These are phyloP conservation scores for Caenorhabditis tropicalis DNA, from an alignment of 1,140 invertebrate genomes.

Conservation along the genomic window DNA sequence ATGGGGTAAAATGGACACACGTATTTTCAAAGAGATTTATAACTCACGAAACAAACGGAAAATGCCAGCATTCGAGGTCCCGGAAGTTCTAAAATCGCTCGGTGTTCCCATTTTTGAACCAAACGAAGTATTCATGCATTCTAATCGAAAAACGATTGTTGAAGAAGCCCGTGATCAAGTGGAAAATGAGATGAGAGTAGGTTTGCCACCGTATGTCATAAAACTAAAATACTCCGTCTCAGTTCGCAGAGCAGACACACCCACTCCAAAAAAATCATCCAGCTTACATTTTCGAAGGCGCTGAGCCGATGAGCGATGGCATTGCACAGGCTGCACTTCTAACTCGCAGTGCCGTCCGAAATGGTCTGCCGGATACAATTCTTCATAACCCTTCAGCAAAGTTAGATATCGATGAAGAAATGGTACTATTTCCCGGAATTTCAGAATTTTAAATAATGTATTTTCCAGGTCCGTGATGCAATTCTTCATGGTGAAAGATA, in stretches of 20 bases:
- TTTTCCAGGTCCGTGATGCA: slow-evolving; percentile 55
- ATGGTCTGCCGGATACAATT: slow-evolving; percentile 42
- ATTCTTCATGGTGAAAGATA: slow-evolving; percentile 69
- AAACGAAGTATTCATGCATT: slow-evolving; percentile 9
- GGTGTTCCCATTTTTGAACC: slow-evolving; percentile 12
- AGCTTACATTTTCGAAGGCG: slow-evolving; percentile 47
- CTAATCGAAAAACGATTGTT: background rate
- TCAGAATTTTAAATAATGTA: background rate
- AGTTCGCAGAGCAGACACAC: background rate
- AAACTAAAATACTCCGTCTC: background rate
- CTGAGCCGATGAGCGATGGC: slow-evolving; percentile 54
- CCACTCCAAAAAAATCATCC: slow-evolving; percentile 41
- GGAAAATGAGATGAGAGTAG: background rate
- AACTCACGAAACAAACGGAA: slow-evolving; percentile 53
- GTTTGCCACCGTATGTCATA: background rate
- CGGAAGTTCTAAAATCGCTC: slow-evolving; percentile 56
- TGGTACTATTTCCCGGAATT: background rate
- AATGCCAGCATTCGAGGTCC: slow-evolving; percentile 57
- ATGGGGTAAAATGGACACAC: slow-evolving; percentile 63
- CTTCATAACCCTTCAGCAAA: background rate
- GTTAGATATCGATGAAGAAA: slow-evolving; percentile 43
- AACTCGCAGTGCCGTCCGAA: slow-evolving; percentile 56
- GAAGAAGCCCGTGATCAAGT: background rate
- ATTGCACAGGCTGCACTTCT: slow-evolving; percentile 64
- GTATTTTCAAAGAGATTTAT: slow-evolving; percentile 61